A percentile compares a stretch with the other conserved stretches of the same genome.
phyloP scores from a whole-genome alignment of 2,888 invertebrate genomes.

The Encarsia formosa region DNA sequence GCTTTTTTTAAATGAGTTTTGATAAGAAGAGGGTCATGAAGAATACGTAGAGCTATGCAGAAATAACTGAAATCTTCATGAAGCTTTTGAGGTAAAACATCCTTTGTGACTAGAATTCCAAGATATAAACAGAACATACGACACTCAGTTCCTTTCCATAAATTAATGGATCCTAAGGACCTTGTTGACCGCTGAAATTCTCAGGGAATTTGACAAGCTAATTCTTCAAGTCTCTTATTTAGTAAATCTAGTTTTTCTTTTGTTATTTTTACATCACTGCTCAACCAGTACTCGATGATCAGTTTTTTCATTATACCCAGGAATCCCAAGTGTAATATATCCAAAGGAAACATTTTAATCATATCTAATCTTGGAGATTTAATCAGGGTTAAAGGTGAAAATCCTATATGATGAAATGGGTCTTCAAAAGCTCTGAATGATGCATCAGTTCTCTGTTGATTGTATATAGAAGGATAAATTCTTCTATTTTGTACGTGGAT shows the following conservation, averaged over 20 bases:
- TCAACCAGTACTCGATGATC: slow-evolving; percentile 5
- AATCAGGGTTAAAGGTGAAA: slow-evolving; percentile 9
- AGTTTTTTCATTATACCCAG: slow-evolving; percentile 14
- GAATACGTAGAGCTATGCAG: background rate
- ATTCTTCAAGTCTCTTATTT: background rate
- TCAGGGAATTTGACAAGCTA: background rate
- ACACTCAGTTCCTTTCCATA: background rate
- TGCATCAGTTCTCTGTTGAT: slow-evolving; percentile 15
- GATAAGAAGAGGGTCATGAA: too few relatives aligned
- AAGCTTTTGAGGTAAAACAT: background rate
- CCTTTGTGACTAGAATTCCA: background rate
- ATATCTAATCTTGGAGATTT: slow-evolving; percentile 22
- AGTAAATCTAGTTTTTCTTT: background rate
- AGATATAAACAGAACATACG: background rate
- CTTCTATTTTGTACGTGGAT: background rate
- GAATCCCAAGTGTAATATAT: slow-evolving; percentile 15
- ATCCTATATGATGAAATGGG: slow-evolving; percentile 18
- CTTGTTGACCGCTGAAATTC: background rate
- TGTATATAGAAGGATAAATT: background rate
- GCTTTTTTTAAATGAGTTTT: too few relatives aligned
- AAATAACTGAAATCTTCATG: background rate
- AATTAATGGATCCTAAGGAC: background rate
- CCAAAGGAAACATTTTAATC: slow-evolving; percentile 5
- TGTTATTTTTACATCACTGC: background rate
- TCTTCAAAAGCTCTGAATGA: slow-evolving; percentile 10